Base-by-base conservation (phyloP, 1,140 invertebrate genomes). In the Procambarus clarkii region DNA sequence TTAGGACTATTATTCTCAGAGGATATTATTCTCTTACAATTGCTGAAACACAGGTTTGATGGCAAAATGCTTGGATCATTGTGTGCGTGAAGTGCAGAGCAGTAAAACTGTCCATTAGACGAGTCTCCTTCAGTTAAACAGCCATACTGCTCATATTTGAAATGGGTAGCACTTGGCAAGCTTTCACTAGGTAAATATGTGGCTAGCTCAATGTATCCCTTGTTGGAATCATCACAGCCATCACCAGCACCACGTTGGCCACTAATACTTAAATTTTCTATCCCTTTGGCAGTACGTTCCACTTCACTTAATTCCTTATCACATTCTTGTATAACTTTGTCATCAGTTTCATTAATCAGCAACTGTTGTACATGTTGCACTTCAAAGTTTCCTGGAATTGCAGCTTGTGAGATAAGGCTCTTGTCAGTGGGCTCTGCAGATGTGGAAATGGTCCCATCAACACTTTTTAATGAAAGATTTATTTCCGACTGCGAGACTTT, bases 121-220 rank as follows among this genome's bases (percentile, higher is more conserved):
- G 24, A 71, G 24, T n/a, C n/a, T 34, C 24, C 21, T 4, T 24
- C 9, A 18, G 69, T 18, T 24, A 34, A 7, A 24, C 69, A 71
- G 24, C 69, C 24, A 71, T 24, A 71, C 3, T 71, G 69, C 69
- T 71, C 69, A 24, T 24, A 71, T 3, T 24, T 71, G 9, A n/a
- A n/a, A 71, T 2, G 3, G 9, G n/a, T 5, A 71, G 69, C 21
- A 9, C n/a, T 24, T 24, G n/a, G 3, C 4, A 71, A 71, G 69
- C 69, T 24, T 18, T 71, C 69, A 71, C n/a, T 76, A 4, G 87
- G 79, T 5, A 24, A 21, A 50, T 89, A 82, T 15, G 87, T 89
- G 34, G 79, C 79, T 4, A 89, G 87, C 54, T 89, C 87, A 82
- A 89, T 89, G 64, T 82, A 89, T 45, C 87, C 87, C 50, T 69